Conservation (phyloP, 2,888 invertebrate species). For the Dichetophora obliterata region DNA sequence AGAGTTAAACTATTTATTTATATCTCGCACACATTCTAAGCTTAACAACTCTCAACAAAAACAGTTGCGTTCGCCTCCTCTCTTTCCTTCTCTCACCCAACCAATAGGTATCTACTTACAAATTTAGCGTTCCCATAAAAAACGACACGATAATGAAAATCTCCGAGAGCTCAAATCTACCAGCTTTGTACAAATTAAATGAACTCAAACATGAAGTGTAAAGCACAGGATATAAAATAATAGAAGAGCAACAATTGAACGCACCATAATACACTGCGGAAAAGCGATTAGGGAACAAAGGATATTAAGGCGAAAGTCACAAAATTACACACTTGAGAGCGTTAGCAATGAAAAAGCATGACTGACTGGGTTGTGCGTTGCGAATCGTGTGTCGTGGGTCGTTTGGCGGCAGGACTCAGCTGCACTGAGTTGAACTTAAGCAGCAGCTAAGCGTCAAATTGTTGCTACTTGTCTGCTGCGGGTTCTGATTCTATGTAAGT, state of each 20-base stretch:
- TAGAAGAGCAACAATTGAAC: slow-evolving; percentile 21
- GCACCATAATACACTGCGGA: not conserved
- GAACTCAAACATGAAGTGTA: not conserved
- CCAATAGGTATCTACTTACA: no score
- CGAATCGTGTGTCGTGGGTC: not conserved
- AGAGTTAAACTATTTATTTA: no score
- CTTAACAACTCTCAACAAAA: no score
- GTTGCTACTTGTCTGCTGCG: not conserved
- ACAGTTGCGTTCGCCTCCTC: no score
- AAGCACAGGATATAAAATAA: slow-evolving; percentile 9
- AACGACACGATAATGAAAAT: not conserved
- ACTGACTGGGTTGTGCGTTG: not conserved
- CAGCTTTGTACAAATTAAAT: not conserved
- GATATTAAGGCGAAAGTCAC: slow-evolving; percentile 21
- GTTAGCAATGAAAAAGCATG: not conserved
- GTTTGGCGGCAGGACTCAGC: not conserved
- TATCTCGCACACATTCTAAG: no score
- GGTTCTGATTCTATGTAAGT: not conserved
- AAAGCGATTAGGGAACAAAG: slow-evolving; percentile 32
- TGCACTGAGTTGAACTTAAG: not conserved
- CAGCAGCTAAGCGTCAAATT: slow-evolving; percentile 1
- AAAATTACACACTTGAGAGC: slow-evolving; percentile 18
- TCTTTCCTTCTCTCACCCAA: no score
- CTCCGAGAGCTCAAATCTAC: not conserved
- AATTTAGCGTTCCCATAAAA: not conserved